Conservation (phyloP, 2,797 vertebrate genomes). For the Myiothlypis coronata region DNA sequence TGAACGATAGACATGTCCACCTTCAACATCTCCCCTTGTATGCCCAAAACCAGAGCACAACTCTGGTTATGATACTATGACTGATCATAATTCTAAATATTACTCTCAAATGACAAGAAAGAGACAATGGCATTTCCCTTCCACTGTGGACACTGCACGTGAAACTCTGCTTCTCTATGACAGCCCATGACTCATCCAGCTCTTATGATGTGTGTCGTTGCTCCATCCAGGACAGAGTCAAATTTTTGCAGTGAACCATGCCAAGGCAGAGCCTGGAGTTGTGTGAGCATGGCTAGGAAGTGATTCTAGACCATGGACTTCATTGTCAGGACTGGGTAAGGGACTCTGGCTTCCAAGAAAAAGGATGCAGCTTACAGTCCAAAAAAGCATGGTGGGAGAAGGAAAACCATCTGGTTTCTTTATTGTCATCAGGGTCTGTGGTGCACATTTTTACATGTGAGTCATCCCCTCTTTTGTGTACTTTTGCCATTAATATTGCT, state of each 20-base stretch:
- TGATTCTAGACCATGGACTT: not conserved
- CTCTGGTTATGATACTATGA: not conserved
- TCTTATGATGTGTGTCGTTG: not conserved
- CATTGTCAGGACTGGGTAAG: not conserved
- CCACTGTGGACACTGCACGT: not conserved
- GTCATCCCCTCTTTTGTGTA: not conserved
- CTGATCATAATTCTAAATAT: not conserved
- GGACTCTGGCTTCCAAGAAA: not conserved
- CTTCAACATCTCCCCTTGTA: not conserved
- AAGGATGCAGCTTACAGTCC: not conserved
- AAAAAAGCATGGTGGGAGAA: not conserved
- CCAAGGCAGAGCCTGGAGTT: not conserved
- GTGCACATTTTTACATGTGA: not conserved
- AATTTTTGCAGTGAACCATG: not conserved
- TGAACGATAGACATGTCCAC: fast-evolving
- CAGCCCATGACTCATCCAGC: not conserved
- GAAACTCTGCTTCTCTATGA: not conserved
- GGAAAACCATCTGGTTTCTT: not conserved
- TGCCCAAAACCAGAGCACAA: not conserved
- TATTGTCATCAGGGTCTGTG: not conserved
- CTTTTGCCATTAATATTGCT: not conserved
- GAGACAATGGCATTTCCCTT: not conserved
- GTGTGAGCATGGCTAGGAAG: not conserved
- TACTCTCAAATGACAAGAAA: not conserved
- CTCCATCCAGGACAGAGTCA: not conserved